Evolutionary conservation across 92 coral and sea anemone species (phyloP).

Genomic region (Plumapathes pennacea): DNA sequence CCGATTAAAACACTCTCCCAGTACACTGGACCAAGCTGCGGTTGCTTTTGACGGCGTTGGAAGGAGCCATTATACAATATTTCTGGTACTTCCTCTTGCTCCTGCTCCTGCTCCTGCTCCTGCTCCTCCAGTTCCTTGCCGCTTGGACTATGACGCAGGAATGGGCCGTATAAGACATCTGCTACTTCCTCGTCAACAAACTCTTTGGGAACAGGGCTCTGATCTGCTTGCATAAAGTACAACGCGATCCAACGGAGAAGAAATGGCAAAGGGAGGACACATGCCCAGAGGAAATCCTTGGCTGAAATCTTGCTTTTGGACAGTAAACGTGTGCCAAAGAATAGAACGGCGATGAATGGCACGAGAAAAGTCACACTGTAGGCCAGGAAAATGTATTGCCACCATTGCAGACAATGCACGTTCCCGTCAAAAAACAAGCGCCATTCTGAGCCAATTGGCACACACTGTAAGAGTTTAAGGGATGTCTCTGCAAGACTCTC

Average conservation of each 20-base stretch:
- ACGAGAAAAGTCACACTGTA: conserved; percentile 9
- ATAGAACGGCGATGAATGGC: conserved; percentile 32
- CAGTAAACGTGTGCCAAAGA: conserved; percentile 32
- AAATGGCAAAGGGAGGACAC: conserved; percentile 22
- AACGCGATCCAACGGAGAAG: conserved; percentile 6
- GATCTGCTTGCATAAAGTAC: background rate
- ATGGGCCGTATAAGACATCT: no score
- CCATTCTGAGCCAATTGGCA: conserved; percentile 8
- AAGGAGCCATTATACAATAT: conserved; percentile 52
- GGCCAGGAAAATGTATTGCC: conserved; percentile 24
- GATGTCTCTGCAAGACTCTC: conserved; percentile 39
- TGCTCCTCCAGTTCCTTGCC: no score
- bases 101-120: no score
- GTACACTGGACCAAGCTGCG: conserved; percentile 37
- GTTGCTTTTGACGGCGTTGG: conserved; percentile 24
- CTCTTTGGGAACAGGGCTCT: background rate
- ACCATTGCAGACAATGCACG: conserved; percentile 50
- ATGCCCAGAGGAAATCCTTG: conserved; percentile 22
- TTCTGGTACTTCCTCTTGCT: conserved; percentile 2
- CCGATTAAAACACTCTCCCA: conserved; percentile 73
- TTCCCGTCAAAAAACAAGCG: conserved; percentile 37
- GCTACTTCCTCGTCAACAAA: no score
- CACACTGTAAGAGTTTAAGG: conserved; percentile 48
- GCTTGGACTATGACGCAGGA: no score
- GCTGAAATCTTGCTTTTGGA: conserved; percentile 19